Conservation (phyloP, 2,113 vertebrate species). For the Myodes glareolus region DNA sequence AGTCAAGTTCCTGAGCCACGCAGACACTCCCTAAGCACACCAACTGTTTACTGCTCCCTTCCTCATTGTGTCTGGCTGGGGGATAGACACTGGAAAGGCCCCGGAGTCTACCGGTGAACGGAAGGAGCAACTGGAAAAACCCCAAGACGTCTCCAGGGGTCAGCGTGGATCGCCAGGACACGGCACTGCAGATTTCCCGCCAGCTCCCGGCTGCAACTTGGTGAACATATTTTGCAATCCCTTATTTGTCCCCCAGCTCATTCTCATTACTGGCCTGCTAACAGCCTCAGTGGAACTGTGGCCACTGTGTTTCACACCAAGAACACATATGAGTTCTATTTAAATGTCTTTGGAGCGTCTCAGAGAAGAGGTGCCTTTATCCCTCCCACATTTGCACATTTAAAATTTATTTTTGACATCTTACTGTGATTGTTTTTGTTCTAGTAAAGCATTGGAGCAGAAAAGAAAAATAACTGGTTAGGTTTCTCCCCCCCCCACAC, state of each 20-base stretch:
- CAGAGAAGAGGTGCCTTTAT: constrained; percentile 58
- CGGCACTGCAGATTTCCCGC: background rate
- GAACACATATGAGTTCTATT: constrained; percentile 46
- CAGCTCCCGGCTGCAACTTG: constrained; percentile 26
- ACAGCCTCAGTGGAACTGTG: constrained; percentile 54
- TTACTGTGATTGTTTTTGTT: constrained; percentile 72
- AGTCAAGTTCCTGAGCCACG: background rate
- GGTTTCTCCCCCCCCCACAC: constrained; percentile 24
- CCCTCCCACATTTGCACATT: constrained; percentile 41
- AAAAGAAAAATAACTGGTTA: constrained; percentile 56
- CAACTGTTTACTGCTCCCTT: background rate
- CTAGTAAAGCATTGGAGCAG: constrained; percentile 54
- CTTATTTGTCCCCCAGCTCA: constrained; percentile 32
- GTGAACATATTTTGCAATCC: constrained; percentile 31
- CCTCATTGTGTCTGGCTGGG: background rate
- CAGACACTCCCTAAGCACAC: background rate
- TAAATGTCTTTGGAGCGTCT: constrained; percentile 29
- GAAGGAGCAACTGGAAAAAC: background rate
- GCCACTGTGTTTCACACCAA: constrained; percentile 36
- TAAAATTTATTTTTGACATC: constrained; percentile 70
- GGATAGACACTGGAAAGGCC: background rate
- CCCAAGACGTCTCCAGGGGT: background rate
- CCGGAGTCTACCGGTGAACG: background rate
- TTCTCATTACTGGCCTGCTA: constrained; percentile 44
- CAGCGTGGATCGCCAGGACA: background rate